These are phyloP conservation scores for Dinocampus coccinellae DNA, from an alignment of 2,888 invertebrate species.

Conservation along the genomic window DNA sequence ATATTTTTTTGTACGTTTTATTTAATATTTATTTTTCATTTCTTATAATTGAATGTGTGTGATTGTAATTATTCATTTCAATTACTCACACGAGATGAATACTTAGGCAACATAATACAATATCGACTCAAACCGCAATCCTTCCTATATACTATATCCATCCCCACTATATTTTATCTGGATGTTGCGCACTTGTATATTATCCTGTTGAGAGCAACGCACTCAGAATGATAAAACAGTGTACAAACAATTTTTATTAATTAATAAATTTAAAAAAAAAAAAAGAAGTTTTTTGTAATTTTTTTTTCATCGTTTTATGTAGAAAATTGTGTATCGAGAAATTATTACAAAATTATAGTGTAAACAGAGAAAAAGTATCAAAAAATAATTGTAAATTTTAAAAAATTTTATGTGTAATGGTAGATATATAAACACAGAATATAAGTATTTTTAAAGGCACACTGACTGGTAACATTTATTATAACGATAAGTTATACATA, in stretches of 20 bases:
- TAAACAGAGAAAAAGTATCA: background rate
- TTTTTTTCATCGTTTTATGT: no score
- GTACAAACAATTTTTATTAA: background rate
- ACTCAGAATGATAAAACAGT: background rate
- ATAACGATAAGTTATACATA: background rate
- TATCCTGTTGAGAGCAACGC: background rate
- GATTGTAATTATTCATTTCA: constrained; percentile 1
- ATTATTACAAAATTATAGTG: background rate
- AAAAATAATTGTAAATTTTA: background rate
- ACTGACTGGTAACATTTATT: background rate
- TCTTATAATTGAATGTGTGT: background rate
- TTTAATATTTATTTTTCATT: background rate
- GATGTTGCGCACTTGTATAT: background rate
- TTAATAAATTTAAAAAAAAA: background rate
- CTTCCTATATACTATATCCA: background rate
- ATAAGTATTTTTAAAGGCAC: background rate
- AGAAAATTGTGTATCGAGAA: no score
- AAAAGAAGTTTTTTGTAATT: no score
- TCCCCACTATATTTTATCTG: background rate
- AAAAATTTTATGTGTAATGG: no score
- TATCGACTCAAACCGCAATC: background rate
- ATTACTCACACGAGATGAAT: constrained; percentile 1
- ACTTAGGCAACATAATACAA: background rate
- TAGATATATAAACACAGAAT: background rate
- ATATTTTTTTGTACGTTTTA: background rate